These are phyloP conservation scores for Callipepla californica DNA, from an alignment of 2,113 vertebrate genomes.

Conservation along the genomic window DNA sequence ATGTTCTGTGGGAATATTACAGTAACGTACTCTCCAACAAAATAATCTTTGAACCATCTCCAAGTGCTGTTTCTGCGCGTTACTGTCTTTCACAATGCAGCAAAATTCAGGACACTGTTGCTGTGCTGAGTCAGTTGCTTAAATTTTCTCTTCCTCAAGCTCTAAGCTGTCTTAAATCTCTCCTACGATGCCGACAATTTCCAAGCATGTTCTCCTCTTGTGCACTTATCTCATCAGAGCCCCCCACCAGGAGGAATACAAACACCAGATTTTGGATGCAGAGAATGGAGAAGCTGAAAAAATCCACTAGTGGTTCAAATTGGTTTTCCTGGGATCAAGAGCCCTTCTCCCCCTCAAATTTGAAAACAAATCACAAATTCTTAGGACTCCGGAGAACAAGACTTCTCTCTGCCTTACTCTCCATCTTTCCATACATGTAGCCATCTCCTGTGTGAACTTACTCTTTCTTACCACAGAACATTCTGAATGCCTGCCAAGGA, in stretches of 20 bases:
- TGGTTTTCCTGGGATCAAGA: conserved; percentile 15
- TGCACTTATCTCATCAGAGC: background rate
- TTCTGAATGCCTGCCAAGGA: conserved; percentile 6
- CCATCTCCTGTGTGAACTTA: background rate
- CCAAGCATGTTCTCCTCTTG: background rate
- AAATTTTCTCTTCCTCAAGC: conserved; percentile 37
- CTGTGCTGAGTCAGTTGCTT: conserved; percentile 66
- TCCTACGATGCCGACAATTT: conserved; percentile 12
- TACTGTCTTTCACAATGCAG: conserved; percentile 56
- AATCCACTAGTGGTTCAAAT: background rate
- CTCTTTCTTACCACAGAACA: conserved; percentile 18
- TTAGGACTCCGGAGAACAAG: background rate
- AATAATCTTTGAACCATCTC: conserved; percentile 59
- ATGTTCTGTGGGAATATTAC: conserved; percentile 59
- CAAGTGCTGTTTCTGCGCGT: conserved; percentile 59
- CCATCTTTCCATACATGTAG: background rate
- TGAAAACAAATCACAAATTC: background rate
- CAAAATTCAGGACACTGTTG: conserved; percentile 45
- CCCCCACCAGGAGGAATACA: background rate
- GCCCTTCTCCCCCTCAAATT: background rate
- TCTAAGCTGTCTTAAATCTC: background rate
- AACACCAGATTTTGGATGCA: background rate
- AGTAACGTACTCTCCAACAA: background rate
- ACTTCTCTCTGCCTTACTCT: conserved; percentile 17
- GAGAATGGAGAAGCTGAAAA: background rate